These are phyloP conservation scores for Oncorhynchus mykiss DNA, from an alignment of 2,113 vertebrate genomes.

Conservation along the genomic window DNA sequence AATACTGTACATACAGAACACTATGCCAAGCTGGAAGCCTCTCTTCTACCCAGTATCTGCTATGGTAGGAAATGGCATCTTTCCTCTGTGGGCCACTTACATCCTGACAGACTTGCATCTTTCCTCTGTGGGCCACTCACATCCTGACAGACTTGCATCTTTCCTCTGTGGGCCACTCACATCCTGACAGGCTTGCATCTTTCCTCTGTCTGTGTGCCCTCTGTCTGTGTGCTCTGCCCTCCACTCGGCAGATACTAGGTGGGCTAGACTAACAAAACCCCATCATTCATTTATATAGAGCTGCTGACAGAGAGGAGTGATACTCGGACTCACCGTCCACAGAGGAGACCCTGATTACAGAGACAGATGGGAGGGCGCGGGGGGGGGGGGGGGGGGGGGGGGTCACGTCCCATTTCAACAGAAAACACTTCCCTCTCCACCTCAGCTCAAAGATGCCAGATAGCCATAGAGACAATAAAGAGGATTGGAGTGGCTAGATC, in stretches of 20 bases:
- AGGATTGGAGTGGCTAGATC: too few relatives aligned
- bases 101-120: not conserved
- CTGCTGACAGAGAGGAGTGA: not conserved
- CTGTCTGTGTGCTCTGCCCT: too few relatives aligned
- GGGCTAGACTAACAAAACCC: too few relatives aligned
- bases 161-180: not conserved
- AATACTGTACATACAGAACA: too few relatives aligned
- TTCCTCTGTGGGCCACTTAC: not conserved
- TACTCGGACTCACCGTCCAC: not conserved
- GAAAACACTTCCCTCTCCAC: not conserved
- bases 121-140: conserved; percentile 3
- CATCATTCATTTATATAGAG: not conserved
- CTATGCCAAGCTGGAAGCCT: too few relatives aligned
- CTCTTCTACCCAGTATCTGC: not conserved
- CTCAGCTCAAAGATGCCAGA: not conserved
- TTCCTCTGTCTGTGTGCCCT: too few relatives aligned
- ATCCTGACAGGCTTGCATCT: too few relatives aligned
- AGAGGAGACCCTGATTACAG: too few relatives aligned
- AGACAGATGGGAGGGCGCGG: not conserved
- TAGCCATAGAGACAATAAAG: too few relatives aligned
- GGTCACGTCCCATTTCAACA: not conserved
- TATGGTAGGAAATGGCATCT: not conserved
- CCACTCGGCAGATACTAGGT: too few relatives aligned
- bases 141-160: too few relatives aligned
- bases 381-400: too few relatives aligned